A percentile compares a stretch with the other conserved stretches of the same genome.
These are phyloP conservation scores for Probaryconus sp. DNA, from an alignment of 1,140 invertebrate species.

Conservation along the genomic window DNA sequence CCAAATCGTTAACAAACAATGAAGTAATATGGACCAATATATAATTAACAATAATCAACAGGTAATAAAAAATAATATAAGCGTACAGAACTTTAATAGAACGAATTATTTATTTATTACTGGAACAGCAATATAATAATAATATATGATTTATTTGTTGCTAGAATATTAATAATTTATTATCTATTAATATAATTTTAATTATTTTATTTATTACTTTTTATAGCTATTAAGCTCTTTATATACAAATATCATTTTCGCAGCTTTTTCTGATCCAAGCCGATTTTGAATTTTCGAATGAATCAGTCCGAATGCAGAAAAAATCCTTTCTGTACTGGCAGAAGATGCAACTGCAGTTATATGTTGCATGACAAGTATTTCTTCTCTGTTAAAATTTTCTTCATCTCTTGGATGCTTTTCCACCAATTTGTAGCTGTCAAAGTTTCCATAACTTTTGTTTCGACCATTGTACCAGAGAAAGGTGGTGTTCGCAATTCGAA, in stretches of 20 bases:
- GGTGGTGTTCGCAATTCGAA: conserved; percentile 16
- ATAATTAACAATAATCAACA: too few species aligned
- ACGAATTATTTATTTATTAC: too few species aligned
- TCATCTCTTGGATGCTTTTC: conserved; percentile 15
- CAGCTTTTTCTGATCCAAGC: not conserved
- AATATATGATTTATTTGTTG: too few species aligned
- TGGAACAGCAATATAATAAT: too few species aligned
- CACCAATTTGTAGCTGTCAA: conserved; percentile 8
- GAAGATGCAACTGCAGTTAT: not conserved
- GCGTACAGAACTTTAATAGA: too few species aligned
- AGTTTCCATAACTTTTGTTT: conserved; percentile 1
- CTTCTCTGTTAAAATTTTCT: conserved; percentile 4
- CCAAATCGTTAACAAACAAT: too few species aligned
- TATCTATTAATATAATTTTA: too few species aligned
- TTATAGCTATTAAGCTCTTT: too few species aligned
- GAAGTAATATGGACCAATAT: too few species aligned
- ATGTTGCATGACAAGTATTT: conserved; percentile 7
- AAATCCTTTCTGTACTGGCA: not conserved
- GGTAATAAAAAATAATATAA: too few species aligned
- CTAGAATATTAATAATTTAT: too few species aligned
- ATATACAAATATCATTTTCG: not conserved
- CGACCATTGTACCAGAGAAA: conserved; percentile 5
- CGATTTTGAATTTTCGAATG: not conserved
- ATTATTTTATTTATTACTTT: too few species aligned
- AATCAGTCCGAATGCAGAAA: not conserved